Base-by-base conservation (phyloP, 2,888 invertebrate species). In the Drosophila birchii region DNA sequence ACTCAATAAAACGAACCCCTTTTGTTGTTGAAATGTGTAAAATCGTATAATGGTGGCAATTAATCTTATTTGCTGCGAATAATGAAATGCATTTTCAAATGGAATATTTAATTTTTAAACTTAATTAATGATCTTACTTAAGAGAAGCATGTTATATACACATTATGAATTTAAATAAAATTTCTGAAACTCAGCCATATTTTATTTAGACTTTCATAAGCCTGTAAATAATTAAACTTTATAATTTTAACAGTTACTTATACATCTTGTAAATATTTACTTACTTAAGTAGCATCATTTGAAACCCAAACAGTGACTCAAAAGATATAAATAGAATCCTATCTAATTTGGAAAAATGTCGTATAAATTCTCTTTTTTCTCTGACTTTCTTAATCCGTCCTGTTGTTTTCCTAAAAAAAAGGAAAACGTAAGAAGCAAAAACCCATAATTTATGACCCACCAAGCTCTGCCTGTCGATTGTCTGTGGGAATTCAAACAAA, bases 401-500 rank as follows among this genome's bases (percentile, higher is more conserved):
- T 12, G n/a, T 12, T 38, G 54, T 7, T n/a, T 12, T 51, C 3
- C 14, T 16, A 39, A 20, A 12, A 43, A 7, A 43, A 45, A 38
- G 32, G 26, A 38, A 58, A 38, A 7, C 29, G 38, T 51, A 59
- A 38, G 64, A 51, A 64, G 32, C 51, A 38, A 64, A 64, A 53
- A 20, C n/a, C 44, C 36, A 53, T 66, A 44, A 66, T 53, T 66
- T 66, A 66, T 36, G 41, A 20, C 49, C 51, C 0, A 20, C 49
- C 51, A 0, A 34, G 36, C n/a, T 43, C 18, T 56, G 18, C 12
- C 20, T n/a, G 45, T 58, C 68, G 68, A 75, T 83, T 77, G 56
- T 71, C 78, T 81, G 74, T 82, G 82, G 78, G 78, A 85, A 75
- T 55, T 57, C 61, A 78, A 56, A 63, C 78, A 77, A 79, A 79